Base-by-base conservation (phyloP, 2,113 vertebrate species). In the Fulmarus glacialis region DNA sequence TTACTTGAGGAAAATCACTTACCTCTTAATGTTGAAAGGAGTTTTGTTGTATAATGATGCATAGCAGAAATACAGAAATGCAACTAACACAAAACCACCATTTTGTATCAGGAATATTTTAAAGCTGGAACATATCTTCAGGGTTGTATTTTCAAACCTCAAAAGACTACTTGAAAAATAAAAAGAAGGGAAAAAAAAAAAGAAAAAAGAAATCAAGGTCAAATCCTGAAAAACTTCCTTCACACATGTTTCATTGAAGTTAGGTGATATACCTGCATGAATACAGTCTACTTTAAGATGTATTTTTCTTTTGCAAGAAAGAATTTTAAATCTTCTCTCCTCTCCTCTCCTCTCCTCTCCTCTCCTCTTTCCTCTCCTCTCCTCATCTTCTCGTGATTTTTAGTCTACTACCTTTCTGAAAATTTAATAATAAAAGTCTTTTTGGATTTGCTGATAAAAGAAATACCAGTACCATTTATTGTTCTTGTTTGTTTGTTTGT, bases 1-100 rank as follows among this genome's bases (percentile, higher is more conserved):
- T 89, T 90, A 64, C 47, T 83, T 82, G 60, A 95, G 58, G 36
- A 73, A 93, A 96, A 94, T 89, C 52, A 80, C 36, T 92, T 90
- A 73, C 26, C 42, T 32, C 34, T 89, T 91, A 64, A 66, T 58
- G 53, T 70, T 87, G 67, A 85, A 93, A 93, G 36, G 32, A 86
- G 26, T 73, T 96, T 93, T 85, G 45, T 87, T 80, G 27, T 53
- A 87, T 55, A 87, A 66, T 42, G 38, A 75, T 4, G 2, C 45
- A 11, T 53, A 82, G 48, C 4, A 93, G 48, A 82, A 91, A 84
- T 47, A 56, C 23, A 78, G 47, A 59, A 77, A 91, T 63, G 18
- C 24, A 63, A 17, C 38, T 27, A 38, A 62, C 47, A 84, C 8
- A 96, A 89, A 82, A 2, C 19, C 15, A 72, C 7, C 9, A 6